Base-by-base conservation (phyloP, 2,888 invertebrate genomes). In the Syrphus vitripennis region DNA sequence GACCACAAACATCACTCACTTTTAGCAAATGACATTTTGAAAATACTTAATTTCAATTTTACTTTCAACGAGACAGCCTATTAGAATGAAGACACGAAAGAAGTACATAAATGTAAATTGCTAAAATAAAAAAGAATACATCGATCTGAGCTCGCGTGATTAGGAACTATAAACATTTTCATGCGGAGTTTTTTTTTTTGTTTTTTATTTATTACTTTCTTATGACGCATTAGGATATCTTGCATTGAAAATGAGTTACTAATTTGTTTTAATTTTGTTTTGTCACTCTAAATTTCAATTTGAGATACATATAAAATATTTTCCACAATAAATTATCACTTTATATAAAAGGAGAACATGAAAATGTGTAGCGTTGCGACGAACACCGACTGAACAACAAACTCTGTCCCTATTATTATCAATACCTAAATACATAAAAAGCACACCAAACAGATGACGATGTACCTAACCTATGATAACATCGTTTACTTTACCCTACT, bases 401-500 rank as follows among this genome's bases (percentile, higher is more conserved):
- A 31, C 31, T 19, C n/a, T 29, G 10, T 48, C 10, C 9, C 3
- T 2, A 0, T 45, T 0, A 9, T 31, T 55, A n/a, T n/a, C n/a
- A n/a, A n/a, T n/a, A n/a, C 31, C 7, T 4, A 6, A 59, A 34
- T 19, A 34, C 1, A 34, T 34, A 10, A 31, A 34, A 34, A 19
- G 5, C 1, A 59, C 34, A 19, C 26, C 4, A 42, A 9, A 63
- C 9, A 42, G 26, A 63, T 63, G 42, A 16, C 10, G n/a, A 42
- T 63, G 26, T 42, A 26, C 42, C 61, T 63, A 63, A 63, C 61
- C 61, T 42, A n/a, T 63, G 40, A 42, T 26, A 63, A 63, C 42
- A 63, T n/a, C 21, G 42, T 42, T 63, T 63, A 21, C 16, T 24
- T 63, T 26, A 26, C 40, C 61, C 24, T 24, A 16, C 2, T n/a